Evolutionary conservation across 2,888 invertebrate species (phyloP), one percentile per base, ranked within the genome.

Genomic region (Dicranocentrus wangi): DNA sequence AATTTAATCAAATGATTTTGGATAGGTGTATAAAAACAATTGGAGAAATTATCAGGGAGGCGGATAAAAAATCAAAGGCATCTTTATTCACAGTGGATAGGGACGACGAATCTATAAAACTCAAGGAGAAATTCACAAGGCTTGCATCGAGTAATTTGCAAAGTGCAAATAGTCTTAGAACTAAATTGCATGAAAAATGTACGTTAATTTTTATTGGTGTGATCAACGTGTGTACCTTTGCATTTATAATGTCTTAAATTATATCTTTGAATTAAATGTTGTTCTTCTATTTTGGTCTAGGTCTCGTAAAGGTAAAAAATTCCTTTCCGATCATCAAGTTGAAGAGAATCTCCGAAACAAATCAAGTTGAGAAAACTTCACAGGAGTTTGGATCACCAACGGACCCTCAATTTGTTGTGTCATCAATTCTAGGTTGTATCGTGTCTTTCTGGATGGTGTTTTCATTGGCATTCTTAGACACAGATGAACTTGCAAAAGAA

Each of bases 381-480:
- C n/a, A n/a, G n/a, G n/a, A n/a, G 2, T 8, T 15, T 27, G 21
- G 15, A 32, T 3, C 60, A 25, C 23, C 3, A 42, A 42, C n/a
- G 60, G 15, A 8, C 42, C 5, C 21, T 60, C 15, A n/a, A 10
- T 8, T 60, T 43, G 23, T 58, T 71, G 70, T 51, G 3, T 32
- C 75, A 1, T 75, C 75, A 0, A 39, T 75, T 2, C 25, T 75
- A 3, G 76, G 68, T 1, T 76, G 76, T 21, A 53, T 76, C 0
- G 47, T 76, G 1, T 76, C 76, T 2, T 68, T 76, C 5, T 76
- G 76, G 76, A 76, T 76, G 8, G 76, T 76, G 13, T 39, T 76
- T 0, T 76, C 76, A 0, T 15, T 76, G 27, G 66, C 68, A 0
- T 76, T 76, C 58, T 39, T 76, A 8, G 42, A 66, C 25, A 21